phyloP scores from a whole-genome alignment of 1,140 invertebrate genomes.

The Drosophila saltans region DNA sequence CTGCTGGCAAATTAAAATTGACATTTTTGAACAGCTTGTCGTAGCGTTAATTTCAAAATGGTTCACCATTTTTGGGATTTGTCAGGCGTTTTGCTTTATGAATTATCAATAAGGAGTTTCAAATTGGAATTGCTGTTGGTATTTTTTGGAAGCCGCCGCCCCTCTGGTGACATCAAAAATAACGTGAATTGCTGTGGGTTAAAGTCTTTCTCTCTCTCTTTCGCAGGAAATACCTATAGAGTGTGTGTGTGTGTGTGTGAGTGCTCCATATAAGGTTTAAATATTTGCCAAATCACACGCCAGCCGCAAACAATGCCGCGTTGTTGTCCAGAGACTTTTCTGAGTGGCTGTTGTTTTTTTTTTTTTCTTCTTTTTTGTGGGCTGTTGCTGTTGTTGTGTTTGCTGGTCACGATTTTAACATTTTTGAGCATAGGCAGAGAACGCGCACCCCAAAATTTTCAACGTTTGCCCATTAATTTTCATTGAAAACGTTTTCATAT shows the following conservation, averaged over 20 bases:
- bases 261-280: conserved; percentile 79
- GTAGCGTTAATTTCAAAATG: conserved; percentile 76
- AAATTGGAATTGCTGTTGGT: neutral
- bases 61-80: conserved; percentile 64
- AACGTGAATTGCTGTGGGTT: conserved; percentile 50
- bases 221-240: conserved; percentile 68
- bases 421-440: conserved; percentile 76
- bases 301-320: conserved; percentile 67
- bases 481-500: conserved; percentile 82
- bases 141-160: conserved; percentile 33
- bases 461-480: conserved; percentile 80
- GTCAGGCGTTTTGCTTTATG: conserved; percentile 65
- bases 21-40: conserved; percentile 69
- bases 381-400: conserved; percentile 16
- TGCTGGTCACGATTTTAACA: conserved; percentile 81
- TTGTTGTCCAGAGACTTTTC: conserved; percentile 26
- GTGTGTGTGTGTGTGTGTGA: conserved; percentile 8
- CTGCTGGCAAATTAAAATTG: conserved; percentile 74
- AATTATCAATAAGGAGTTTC: conserved; percentile 74
- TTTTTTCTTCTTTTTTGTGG: neutral
- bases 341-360: neutral
- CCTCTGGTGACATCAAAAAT: conserved; percentile 71
- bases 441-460: conserved; percentile 78
- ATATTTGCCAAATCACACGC: conserved; percentile 81
- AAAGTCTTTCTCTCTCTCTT: conserved; percentile 30